Evolutionary conservation across 2,888 invertebrate species (phyloP), one percentile per base, ranked within the genome.

Genomic region (Lymantria monacha): DNA sequence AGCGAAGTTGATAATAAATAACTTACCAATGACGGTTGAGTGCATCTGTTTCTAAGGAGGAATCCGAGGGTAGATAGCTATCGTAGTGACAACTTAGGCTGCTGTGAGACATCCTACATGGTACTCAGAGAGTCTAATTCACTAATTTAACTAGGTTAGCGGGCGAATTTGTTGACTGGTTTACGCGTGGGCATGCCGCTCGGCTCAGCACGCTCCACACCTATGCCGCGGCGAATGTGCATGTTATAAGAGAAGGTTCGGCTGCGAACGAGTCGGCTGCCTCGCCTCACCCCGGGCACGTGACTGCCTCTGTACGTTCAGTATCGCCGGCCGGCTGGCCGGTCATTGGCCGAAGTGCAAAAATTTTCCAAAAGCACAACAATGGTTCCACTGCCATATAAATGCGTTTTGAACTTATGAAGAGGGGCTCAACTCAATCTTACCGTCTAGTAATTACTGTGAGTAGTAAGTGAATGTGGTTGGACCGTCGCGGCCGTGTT

Each of bases 21-120:
- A 87, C 90, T 87, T 71, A 90, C 87, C 89, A 89, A 69, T 89
- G 91, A 65, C 87, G 82, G 75, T 91, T 92, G 64, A 91, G 87
- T 69, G 91, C 90, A 60, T 90, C 91, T 69, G 91, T 89, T 79
- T 91, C 92, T 36, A 88, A 84, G 50, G 90, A 89, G 51, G 91
- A 90, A 68, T 91, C 91, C 60, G 91, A 91, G 58, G 88, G 91
- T 57, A 89, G 83, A 70, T 90, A 90, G 83, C 85, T 86, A 85
- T 88, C 87, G 75, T 89, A 90, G 76, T 87, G 89, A 85, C 85
- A 87, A 81, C 80, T 89, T 57, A 89, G 81, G 81, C 90, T 91
- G 83, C 88, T 90, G 83, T 90, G 91, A 82, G 91, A 90, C 91
- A 91, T 91, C 78, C 90, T 91, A 88, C 91, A 90, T 90, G 87